Evolutionary conservation across 2,888 invertebrate species (phyloP).

Genomic region (Elmis aenea): DNA sequence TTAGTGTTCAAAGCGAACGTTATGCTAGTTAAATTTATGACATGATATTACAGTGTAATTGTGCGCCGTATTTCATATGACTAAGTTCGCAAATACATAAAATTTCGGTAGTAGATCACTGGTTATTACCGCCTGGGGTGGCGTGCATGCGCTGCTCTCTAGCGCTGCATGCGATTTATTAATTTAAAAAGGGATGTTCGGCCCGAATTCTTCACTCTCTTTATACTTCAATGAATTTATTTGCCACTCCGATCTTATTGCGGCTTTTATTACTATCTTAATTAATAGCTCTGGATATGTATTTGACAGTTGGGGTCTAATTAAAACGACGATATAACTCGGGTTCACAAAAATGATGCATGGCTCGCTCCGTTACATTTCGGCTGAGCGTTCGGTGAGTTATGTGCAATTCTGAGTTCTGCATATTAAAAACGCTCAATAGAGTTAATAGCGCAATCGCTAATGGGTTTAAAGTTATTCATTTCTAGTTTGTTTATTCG

Average conservation of each 20-base stretch:
- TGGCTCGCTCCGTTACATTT: too few species aligned
- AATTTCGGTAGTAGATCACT: conserved; percentile 39
- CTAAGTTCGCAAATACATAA: conserved; percentile 33
- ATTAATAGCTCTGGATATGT: conserved; percentile 22
- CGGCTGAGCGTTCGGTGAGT: too few species aligned
- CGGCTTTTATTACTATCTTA: conserved; percentile 26
- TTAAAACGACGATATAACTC: too few species aligned
- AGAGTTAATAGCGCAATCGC: too few species aligned
- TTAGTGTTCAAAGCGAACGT: too few species aligned
- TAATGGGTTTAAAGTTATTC: too few species aligned
- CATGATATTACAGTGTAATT: conserved; percentile 24
- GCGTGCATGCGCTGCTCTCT: conserved; percentile 22
- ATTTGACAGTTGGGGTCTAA: conserved; percentile 13
- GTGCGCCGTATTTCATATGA: conserved; percentile 24
- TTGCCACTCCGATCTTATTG: conserved; percentile 12
- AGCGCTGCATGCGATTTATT: conserved; percentile 23
- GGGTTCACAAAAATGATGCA: too few species aligned
- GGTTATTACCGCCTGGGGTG: conserved; percentile 37
- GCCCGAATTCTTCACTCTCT: conserved; percentile 6
- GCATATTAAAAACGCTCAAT: too few species aligned
- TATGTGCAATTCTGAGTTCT: too few species aligned
- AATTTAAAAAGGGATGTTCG: conserved; percentile 19
- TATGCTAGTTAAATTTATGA: conserved; percentile 20
- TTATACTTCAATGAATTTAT: conserved; percentile 10
- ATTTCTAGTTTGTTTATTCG: too few species aligned